These are phyloP conservation scores for Hypercompe scribonia DNA, from an alignment of 2,888 invertebrate species.

Conservation along the genomic window DNA sequence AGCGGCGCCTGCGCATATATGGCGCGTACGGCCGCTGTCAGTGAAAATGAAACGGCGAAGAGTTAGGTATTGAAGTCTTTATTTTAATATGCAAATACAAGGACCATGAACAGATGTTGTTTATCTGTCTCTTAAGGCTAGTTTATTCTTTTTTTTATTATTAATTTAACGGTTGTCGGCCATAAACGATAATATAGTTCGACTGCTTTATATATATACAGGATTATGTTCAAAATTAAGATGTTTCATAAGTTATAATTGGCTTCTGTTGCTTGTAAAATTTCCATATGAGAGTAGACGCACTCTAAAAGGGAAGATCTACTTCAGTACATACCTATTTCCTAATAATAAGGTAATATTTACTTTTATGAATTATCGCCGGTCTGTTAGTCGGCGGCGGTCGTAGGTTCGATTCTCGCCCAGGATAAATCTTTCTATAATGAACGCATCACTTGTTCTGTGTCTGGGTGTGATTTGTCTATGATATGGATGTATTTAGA, in stretches of 20 bases:
- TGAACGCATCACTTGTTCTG: too few species aligned
- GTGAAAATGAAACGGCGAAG: slow-evolving; percentile 21
- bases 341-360: too few species aligned
- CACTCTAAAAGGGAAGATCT: too few species aligned
- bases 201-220: neutral
- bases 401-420: too few species aligned
- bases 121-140: neutral
- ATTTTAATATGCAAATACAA: slow-evolving; percentile 20
- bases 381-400: too few species aligned
- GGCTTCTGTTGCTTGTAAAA: neutral
- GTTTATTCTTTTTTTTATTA: slow-evolving; percentile 3
- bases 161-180: neutral
- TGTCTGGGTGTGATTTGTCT: too few species aligned
- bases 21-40: slow-evolving; percentile 19
- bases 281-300: too few species aligned
- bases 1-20: slow-evolving; percentile 44
- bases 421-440: too few species aligned
- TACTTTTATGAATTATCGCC: too few species aligned
- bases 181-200: neutral
- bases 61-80: slow-evolving; percentile 25
- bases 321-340: too few species aligned
- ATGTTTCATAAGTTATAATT: neutral
- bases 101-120: slow-evolving; percentile 19
- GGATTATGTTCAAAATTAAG: neutral
- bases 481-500: too few species aligned